Evolutionary conservation across 1,140 invertebrate genomes (phyloP).

Genomic region (Neodiprion fabricii): DNA sequence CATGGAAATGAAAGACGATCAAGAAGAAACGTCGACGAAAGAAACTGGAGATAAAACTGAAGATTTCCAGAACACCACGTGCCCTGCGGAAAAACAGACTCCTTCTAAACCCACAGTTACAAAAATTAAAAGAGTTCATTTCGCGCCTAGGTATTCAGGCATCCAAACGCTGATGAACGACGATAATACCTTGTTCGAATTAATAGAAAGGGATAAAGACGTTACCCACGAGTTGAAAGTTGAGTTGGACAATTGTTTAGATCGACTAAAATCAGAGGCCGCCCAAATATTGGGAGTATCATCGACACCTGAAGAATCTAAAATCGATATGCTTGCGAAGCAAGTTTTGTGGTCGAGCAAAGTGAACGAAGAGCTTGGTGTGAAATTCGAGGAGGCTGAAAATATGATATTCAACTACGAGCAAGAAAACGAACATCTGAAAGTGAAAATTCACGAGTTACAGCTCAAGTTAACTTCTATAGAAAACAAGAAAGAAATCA

Average conservation of each 20-base stretch:
- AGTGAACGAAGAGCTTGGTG: constrained; percentile 47
- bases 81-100: constrained; percentile 11
- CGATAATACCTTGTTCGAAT: constrained; percentile 50
- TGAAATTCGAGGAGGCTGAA: constrained; percentile 58
- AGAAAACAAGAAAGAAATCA: constrained; percentile 66
- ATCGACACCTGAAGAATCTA: constrained; percentile 41
- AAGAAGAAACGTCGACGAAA: constrained; percentile 23
- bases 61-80: constrained; percentile 3
- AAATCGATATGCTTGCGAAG: constrained; percentile 34
- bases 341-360: constrained; percentile 33
- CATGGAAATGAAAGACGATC: constrained; percentile 38
- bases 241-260: constrained; percentile 70
- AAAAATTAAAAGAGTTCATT: constrained; percentile 67
- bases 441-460: constrained; percentile 65
- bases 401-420: constrained; percentile 59
- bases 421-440: constrained; percentile 63
- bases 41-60: constrained; percentile 19
- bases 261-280: constrained; percentile 70
- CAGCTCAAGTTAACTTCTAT: constrained; percentile 57
- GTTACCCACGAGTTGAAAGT: constrained; percentile 66
- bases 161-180: constrained; percentile 68
- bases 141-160: constrained; percentile 71
- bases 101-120: constrained; percentile 41
- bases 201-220: constrained; percentile 57
- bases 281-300: constrained; percentile 70